phyloP scores from a whole-genome alignment of 2,888 invertebrate genomes.

The Teleiodes luculella region DNA sequence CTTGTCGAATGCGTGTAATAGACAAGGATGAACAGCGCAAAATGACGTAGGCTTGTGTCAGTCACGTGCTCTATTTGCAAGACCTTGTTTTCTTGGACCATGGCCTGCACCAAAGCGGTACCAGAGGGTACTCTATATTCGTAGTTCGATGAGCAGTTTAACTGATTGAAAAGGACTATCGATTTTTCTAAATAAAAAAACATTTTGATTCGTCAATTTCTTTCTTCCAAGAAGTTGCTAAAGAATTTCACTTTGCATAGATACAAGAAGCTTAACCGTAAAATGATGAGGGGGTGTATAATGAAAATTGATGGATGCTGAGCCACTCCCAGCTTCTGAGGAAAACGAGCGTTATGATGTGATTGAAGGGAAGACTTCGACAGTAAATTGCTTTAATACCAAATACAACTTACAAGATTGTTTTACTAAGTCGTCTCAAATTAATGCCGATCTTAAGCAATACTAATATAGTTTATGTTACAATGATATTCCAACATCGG shows the following conservation, averaged over 20 bases:
- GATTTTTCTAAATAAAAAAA: background rate
- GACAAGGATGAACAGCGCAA: no score
- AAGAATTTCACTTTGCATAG: conserved; percentile 2
- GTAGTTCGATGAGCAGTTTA: background rate
- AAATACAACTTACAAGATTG: background rate
- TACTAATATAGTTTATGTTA: no score
- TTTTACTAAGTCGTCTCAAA: background rate
- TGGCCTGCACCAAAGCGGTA: no score
- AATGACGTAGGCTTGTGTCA: no score
- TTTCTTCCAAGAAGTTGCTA: background rate
- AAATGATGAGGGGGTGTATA: conserved; percentile 8
- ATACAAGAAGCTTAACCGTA: conserved; percentile 6
- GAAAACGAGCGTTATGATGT: conserved; percentile 5
- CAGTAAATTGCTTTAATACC: background rate
- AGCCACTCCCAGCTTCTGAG: background rate
- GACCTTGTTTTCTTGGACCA: no score
- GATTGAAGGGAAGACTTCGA: background rate
- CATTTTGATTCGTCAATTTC: background rate
- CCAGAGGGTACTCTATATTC: background rate
- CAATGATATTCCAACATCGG: no score
- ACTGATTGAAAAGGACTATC: background rate
- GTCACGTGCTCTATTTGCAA: no score
- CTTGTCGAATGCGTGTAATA: no score
- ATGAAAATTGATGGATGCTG: conserved; percentile 11
- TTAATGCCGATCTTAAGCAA: background rate